Base-by-base conservation (phyloP, 2,113 vertebrate species). In the Paradoxurus hermaphroditus region DNA sequence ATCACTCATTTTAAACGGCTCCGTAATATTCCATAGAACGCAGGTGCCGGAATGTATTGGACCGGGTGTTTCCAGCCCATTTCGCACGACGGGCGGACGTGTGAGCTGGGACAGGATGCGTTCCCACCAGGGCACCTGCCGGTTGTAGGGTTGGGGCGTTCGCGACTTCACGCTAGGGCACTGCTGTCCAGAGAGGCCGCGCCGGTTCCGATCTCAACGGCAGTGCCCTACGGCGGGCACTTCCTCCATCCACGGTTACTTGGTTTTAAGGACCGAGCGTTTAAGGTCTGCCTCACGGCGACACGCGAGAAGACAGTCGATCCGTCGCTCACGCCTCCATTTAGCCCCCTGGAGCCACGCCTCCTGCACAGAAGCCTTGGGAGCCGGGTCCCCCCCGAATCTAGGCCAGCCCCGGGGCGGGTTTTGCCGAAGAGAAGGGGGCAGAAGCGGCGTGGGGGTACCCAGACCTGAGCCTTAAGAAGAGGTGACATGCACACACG, bases 51-150 rank as follows among this genome's bases (percentile, higher is more conserved):
- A 7, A 16, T n/a, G 1, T 3, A 29, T 6, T 1, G 18, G 41
- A 11, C 77, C 13, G 1, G 18, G 9, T 0, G 15, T 18, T 53
- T 34, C 31, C 16, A 1, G 56, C 1, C 51, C 27, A 0, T 36
- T 3, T 1, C 15, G 6, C 79, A 29, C 0, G 4, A 0, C 0
- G 1, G 7, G 21, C 0, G 56, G 56, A 7, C 21, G 7, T 3
- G 21, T 56, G 56, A 23, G 8, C 56, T 1, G 6, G 19, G 56
- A 8, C 56, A 56, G 56, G 56, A 23, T 75, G 73, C 25, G 12
- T 4, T 65, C 44, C 49, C 44, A 0, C 0, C 0, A 1, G 25
- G 75, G 23, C 5, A 12, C 27, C 18, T 2, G 1, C 18, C 4
- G 27, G 41, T 2, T 27, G 1, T 1, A 27, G 65, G 29, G 31